A percentile compares a stretch with the other conserved stretches of the same genome.
phyloP scores from a whole-genome alignment of 1,140 invertebrate genomes.

The Diplogasteroides magnus region DNA sequence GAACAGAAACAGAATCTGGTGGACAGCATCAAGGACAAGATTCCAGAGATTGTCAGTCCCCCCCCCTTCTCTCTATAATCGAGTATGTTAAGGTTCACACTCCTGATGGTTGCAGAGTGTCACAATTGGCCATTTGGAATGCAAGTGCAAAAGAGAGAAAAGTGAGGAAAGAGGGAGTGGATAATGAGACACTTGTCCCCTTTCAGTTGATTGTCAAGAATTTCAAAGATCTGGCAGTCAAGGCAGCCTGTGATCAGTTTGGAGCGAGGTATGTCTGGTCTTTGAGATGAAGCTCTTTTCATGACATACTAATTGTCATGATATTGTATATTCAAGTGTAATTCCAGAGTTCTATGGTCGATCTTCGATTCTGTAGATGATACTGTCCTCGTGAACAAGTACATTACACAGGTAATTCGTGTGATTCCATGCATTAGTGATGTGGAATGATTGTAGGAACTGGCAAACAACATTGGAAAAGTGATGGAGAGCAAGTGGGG shows the following conservation, averaged over 20 bases:
- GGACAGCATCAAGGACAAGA: constrained; percentile 50
- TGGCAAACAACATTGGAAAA: constrained; percentile 68
- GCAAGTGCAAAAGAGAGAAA: constrained; percentile 68
- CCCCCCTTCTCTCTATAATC: background rate
- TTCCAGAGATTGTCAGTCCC: constrained; percentile 65
- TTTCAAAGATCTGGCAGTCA: constrained; percentile 75
- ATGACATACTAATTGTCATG: background rate
- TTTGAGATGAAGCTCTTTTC: background rate
- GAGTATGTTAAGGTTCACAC: constrained; percentile 60
- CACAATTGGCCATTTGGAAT: constrained; percentile 77
- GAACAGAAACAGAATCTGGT: constrained; percentile 54
- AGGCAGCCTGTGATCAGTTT: constrained; percentile 76
- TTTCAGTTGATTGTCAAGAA: constrained; percentile 59
- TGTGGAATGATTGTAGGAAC: constrained; percentile 59
- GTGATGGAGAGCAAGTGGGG: constrained; percentile 68
- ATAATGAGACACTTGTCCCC: background rate
- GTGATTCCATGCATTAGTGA: constrained; percentile 3
- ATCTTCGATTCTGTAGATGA: constrained; percentile 86
- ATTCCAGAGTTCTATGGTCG: constrained; percentile 71
- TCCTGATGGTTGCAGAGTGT: constrained; percentile 72
- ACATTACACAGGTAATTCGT: constrained; percentile 59
- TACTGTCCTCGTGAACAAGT: constrained; percentile 79
- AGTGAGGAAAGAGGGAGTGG: constrained; percentile 7
- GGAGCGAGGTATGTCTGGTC: constrained; percentile 57
- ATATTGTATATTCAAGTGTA: background rate